phyloP scores from a whole-genome alignment of 2,113 vertebrate genomes.

The Chinchilla lanigera region DNA sequence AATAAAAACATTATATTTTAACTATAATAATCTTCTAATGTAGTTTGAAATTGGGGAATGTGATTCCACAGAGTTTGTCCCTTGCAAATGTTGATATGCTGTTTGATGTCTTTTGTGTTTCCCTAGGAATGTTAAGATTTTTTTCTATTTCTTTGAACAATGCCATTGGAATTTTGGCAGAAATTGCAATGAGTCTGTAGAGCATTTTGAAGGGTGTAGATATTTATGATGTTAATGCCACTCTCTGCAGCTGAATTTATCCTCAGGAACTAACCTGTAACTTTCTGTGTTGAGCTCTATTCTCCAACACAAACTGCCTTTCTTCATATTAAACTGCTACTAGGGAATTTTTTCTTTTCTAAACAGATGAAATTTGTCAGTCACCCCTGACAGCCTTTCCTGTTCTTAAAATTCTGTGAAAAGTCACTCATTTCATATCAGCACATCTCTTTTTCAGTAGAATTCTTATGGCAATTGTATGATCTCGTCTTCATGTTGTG shows the following conservation, averaged over 20 bases:
- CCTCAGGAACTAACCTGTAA: not conserved
- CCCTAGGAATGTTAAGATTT: not conserved
- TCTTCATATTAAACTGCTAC: not conserved
- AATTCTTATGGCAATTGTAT: not conserved
- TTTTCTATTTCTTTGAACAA: not conserved
- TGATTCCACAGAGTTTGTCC: not conserved
- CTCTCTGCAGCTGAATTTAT: not conserved
- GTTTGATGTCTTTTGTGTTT: not conserved
- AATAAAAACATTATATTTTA: not conserved
- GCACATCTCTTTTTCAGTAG: not conserved
- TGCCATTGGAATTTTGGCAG: not conserved
- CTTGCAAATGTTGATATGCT: not conserved
- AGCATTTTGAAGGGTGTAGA: not conserved
- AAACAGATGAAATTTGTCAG: not conserved
- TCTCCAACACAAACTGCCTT: not conserved
- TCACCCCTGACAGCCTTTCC: not conserved
- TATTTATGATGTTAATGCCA: not conserved
- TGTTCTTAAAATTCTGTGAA: not conserved
- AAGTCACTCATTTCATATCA: not conserved
- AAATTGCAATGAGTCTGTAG: not conserved
- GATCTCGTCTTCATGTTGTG: not conserved
- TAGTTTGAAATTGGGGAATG: no score
- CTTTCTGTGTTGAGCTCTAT: not conserved
- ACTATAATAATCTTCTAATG: not conserved
- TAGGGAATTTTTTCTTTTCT: not conserved